phyloP scores from a whole-genome alignment of 2,113 vertebrate genomes.

The Gallinago media region DNA sequence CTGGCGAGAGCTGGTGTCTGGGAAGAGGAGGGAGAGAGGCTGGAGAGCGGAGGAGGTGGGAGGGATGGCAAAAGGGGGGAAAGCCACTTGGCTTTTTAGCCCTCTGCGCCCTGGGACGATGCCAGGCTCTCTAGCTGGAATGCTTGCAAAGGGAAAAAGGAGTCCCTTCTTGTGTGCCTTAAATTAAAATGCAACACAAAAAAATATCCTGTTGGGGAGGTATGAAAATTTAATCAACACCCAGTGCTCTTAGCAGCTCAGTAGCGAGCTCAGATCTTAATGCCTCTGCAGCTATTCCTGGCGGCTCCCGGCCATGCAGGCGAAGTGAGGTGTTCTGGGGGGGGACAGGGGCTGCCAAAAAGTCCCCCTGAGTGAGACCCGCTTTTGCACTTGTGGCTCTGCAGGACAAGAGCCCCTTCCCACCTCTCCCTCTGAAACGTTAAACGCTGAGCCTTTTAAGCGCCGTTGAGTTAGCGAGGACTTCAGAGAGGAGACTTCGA shows the following conservation, averaged over 20 bases:
- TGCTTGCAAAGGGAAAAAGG: neutral
- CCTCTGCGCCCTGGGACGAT: neutral
- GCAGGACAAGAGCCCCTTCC: neutral
- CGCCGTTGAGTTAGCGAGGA: accelerated
- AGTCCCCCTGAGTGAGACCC: no score
- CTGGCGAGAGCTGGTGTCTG: neutral
- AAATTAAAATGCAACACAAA: neutral
- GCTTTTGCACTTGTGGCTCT: neutral
- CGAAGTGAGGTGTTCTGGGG: neutral
- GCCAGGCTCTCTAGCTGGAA: neutral
- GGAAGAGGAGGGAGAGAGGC: neutral
- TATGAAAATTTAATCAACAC: conserved; percentile 73
- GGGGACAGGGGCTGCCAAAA: neutral
- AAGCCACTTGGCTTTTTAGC: neutral
- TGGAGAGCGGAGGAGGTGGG: neutral
- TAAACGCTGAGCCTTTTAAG: accelerated
- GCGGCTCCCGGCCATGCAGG: neutral
- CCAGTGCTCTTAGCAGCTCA: neutral
- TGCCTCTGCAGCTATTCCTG: conserved; percentile 59
- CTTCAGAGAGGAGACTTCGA: neutral
- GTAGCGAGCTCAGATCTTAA: conserved; percentile 1
- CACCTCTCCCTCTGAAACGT: accelerated
- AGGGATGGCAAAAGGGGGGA: neutral
- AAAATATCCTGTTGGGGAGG: conserved; percentile 2
- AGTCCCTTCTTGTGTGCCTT: neutral